Percentiles rank a stretch among this genome's conserved stretches.
Conservation (phyloP, 2,888 invertebrate species). For the Trimorus sp. region DNA sequence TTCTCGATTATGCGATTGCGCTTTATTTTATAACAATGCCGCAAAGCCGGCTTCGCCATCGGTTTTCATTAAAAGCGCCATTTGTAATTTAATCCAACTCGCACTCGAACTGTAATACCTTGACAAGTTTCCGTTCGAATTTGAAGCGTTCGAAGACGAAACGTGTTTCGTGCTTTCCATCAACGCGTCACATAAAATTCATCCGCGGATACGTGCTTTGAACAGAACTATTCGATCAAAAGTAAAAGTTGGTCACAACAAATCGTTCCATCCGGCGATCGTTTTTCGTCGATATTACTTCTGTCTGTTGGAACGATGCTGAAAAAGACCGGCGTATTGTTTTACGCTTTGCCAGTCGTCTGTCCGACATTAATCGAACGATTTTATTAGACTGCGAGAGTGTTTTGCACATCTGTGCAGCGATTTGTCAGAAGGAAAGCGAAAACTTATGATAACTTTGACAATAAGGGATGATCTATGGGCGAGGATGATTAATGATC, state of each 20-base stretch:
- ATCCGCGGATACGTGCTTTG: not conserved
- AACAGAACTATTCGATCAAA: not conserved
- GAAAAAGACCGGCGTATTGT: not conserved
- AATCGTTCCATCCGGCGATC: not conserved
- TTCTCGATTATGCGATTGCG: slow-evolving; percentile 14
- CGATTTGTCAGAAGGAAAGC: not conserved
- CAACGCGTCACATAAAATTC: not conserved
- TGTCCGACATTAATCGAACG: not conserved
- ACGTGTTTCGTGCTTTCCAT: not conserved
- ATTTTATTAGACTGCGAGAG: not conserved
- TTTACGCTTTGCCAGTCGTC: not conserved
- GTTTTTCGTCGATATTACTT: not conserved
- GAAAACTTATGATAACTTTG: no score
- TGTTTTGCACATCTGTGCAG: not conserved
- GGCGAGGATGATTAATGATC: no score
- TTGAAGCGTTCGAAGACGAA: no score
- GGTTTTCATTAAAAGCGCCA: no score
- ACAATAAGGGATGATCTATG: no score
- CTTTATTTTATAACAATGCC: slow-evolving; percentile 16
- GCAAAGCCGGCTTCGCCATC: not conserved
- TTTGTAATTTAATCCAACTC: no score
- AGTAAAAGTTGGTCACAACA: slow-evolving; percentile 2
- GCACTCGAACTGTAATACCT: no score
- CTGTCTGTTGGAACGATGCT: no score
- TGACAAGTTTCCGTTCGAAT: no score